Conservation (phyloP, 2,797 vertebrate genomes). For the Argyrosomus regius region DNA sequence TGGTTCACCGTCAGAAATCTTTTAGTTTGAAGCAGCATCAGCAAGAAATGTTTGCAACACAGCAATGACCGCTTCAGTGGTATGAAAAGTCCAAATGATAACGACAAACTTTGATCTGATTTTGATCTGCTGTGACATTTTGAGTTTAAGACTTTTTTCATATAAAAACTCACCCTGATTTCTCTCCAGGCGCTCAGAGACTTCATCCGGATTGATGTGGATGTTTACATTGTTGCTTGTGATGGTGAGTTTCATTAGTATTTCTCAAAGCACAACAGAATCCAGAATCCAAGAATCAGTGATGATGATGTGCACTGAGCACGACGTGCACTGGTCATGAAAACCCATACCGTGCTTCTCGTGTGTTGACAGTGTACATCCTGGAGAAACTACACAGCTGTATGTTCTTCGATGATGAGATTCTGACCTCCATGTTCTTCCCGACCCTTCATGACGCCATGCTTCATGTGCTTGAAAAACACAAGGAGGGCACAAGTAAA, state of each 20-base stretch:
- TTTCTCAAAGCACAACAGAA: background rate
- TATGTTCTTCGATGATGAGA: constrained; percentile 92
- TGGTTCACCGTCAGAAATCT: background rate
- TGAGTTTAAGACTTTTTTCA: too few relatives aligned
- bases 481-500: constrained; percentile 24
- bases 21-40: background rate
- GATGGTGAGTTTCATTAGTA: constrained; percentile 85
- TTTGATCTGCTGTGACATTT: too few relatives aligned
- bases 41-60: background rate
- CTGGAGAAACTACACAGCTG: constrained; percentile 89
- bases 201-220: constrained; percentile 88
- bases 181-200: constrained; percentile 89
- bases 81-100: background rate
- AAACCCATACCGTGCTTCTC: background rate
- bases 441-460: constrained; percentile 91
- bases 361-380: constrained; percentile 82
- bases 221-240: constrained; percentile 90
- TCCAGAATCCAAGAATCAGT: background rate
- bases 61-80: background rate
- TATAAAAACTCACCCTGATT: background rate
- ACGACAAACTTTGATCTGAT: background rate
- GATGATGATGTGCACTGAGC: background rate
- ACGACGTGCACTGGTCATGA: background rate
- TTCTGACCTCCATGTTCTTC: constrained; percentile 91
- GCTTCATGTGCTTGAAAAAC: constrained; percentile 87